Evolutionary conservation across 2,888 invertebrate species (phyloP), one percentile per base, ranked within the genome.

Genomic region (Heliconius charithonia): DNA sequence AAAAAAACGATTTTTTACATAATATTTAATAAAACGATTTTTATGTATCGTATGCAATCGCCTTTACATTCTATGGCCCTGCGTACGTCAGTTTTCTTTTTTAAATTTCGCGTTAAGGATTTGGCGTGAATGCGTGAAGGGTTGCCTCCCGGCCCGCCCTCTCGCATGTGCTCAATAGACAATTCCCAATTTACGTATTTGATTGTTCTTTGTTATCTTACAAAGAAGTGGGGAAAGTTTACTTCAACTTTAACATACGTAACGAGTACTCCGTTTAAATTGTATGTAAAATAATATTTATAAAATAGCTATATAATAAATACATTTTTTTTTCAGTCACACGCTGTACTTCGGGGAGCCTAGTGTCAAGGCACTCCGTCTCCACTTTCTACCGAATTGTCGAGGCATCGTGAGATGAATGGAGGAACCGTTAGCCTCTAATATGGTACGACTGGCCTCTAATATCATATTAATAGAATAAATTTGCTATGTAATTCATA

Each of bases 71-170:
- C 93, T 92, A 92, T 90, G 92, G 91, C 92, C 90, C 88, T 87
- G 87, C 86, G 84, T 85, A 88, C 90, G 92, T 93, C 93, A 93
- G 93, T 94, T 94, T 94, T 93, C 94, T 93, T 94, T 94, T 94
- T 95, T 95, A 94, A 94, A 94, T 94, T 93, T 92, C 93, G 92
- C 93, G 93, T 94, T 94, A 93, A 94, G 92, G 93, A 93, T 93
- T 93, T 92, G 92, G 92, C 91, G 92, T 90, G 91, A 93, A 93
- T 89, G 92, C 91, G 91, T 92, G 92, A 93, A 94, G 94, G 94
- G 94, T 93, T 93, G 89, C 83, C 78, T 77, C 79, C 75, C 74
- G 76, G 25, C 83, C 89, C 90, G 85, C 92, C 92, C 87, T 87
- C 91, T 91, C 91, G 90, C 91, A 91, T 91, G 92, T 92, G 90